Base-by-base conservation (phyloP, 2,113 vertebrate species). In the Bubo scandiacus region DNA sequence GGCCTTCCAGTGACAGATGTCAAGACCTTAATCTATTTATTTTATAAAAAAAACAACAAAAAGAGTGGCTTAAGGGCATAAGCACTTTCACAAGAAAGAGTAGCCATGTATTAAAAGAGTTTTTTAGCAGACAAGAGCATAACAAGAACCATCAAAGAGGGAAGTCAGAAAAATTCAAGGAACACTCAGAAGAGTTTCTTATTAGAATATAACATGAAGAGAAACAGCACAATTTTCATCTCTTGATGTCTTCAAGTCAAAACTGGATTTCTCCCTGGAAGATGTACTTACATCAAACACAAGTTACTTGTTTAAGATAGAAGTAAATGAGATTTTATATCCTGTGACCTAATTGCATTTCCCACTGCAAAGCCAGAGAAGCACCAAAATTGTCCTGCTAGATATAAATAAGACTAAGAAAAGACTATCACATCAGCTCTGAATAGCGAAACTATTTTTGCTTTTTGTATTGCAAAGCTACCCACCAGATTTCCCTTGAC, bases 261-360 rank as follows among this genome's bases (percentile, higher is more conserved):
- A 86, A 81, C 32, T 74, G 29, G 20, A 59, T 86, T 93, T 91
- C 63, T 74, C 42, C 47, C 34, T 25, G 9, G 38, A 92, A 71
- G 38, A 77, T 26, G 8, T 80, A 47, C 25, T 79, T 82, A 38
- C 15, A 55, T 67, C 51, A 78, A 96, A 91, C 15, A 51, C 16
- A 47, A 81, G 59, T 51, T 81, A 47, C 23, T 91, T 58, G 14
- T 86, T 86, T 84, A 89, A 92, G 55, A 71, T 4, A 84, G 38
- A 43, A 81, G 42, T 74, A 94, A 94, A 70, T 81, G 40, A 88
- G 93, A 81, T 84, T 94, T 94, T 73, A 49, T 88, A 62, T 90
- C 34, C 42, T 51, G n/a, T 96, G 86, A 74, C 80, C 80, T 86
- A 95, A 42, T 73, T 96, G 25, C 51, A 70, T 88, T 96, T 96